Evolutionary conservation across 2,113 vertebrate species (phyloP).

Genomic region (Mus musculus): GRCm39 chr14:102967501-102968000

Average conservation of each 20-base stretch:
- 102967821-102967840: conserved; percentile 36
- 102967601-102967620: background rate
- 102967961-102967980: background rate
- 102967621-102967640: conserved; percentile 55
- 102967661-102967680: background rate
- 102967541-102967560: background rate
- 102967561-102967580: background rate
- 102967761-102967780: conserved; percentile 17
- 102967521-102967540: conserved; percentile 15
- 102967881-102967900: background rate
- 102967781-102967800: background rate
- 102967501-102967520: background rate
- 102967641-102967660: background rate
- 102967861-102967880: conserved; percentile 1
- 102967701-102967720: conserved; percentile 1
- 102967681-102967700: background rate
- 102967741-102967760: background rate
- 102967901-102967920: background rate
- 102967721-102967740: conserved; percentile 6
- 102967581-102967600: background rate
- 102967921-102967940: background rate
- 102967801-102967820: conserved; percentile 4
- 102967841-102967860: background rate
- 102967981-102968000: background rate
- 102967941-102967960: background rate